These are phyloP conservation scores for Tachuris rubrigastra DNA, from an alignment of 2,113 vertebrate genomes.

Conservation along the genomic window DNA sequence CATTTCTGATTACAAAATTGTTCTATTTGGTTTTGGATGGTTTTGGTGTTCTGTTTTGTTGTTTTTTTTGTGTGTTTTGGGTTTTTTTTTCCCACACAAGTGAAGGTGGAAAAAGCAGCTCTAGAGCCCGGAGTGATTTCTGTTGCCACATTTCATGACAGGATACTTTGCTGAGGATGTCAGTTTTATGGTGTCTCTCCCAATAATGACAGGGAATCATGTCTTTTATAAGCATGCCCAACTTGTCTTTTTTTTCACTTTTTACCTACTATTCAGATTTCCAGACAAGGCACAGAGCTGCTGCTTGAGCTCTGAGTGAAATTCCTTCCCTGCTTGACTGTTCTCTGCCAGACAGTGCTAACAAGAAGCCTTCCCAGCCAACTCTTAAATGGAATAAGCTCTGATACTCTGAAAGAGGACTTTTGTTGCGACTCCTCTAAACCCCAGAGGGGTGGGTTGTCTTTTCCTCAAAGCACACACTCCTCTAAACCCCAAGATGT, in stretches of 20 bases:
- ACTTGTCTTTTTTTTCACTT: neutral
- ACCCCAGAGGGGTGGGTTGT: neutral
- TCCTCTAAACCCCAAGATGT: neutral
- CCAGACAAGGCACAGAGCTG: neutral
- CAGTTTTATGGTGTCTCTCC: neutral
- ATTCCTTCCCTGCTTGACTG: neutral
- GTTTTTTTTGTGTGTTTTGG: no score
- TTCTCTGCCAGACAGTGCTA: slow-evolving; percentile 5
- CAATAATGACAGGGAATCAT: neutral
- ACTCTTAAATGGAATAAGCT: neutral
- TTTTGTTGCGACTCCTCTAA: neutral
- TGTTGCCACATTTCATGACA: neutral
- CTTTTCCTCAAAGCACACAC: neutral
- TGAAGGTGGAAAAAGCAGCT: neutral
- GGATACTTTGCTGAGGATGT: neutral
- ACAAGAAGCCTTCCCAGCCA: slow-evolving; percentile 8
- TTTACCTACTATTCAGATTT: neutral
- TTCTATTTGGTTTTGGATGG: neutral
- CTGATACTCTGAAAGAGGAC: neutral
- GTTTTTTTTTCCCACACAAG: neutral
- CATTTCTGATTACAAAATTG: neutral
- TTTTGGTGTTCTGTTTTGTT: no score
- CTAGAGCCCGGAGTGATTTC: neutral
- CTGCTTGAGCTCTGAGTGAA: slow-evolving; percentile 1
- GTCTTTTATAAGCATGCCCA: neutral